These are phyloP conservation scores for Beris chalybata DNA, from an alignment of 2,888 invertebrate genomes.

Conservation along the genomic window DNA sequence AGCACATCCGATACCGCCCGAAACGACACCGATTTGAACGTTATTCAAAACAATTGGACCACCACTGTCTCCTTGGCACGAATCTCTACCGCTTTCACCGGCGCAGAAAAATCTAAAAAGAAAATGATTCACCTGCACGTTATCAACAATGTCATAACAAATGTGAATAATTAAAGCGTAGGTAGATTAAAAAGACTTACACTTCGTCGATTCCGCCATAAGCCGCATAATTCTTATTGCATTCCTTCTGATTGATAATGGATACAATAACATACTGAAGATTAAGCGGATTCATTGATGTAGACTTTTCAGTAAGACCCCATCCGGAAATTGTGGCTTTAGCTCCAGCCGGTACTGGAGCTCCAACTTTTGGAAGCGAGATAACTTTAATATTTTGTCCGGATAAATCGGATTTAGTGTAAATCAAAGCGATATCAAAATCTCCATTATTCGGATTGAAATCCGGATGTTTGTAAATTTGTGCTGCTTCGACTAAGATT, in stretches of 20 bases:
- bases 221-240: constrained; percentile 29
- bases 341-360: constrained; percentile 18
- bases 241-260: constrained; percentile 33
- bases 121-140: no score
- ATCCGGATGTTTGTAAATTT: constrained; percentile 32
- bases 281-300: constrained; percentile 27
- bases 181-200: constrained; percentile 29
- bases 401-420: constrained; percentile 29
- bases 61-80: constrained; percentile 38
- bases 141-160: constrained; percentile 1
- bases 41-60: constrained; percentile 35
- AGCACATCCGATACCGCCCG: constrained; percentile 35
- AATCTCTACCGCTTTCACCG: constrained; percentile 34
- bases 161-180: neutral
- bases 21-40: constrained; percentile 36
- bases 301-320: constrained; percentile 33
- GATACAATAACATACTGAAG: constrained; percentile 33
- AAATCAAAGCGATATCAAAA: constrained; percentile 36
- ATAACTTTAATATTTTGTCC: constrained; percentile 33
- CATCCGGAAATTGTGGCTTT: constrained; percentile 36
- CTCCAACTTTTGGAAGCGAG: constrained; percentile 17
- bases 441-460: constrained; percentile 34
- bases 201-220: constrained; percentile 34
- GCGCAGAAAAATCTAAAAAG: constrained; percentile 35
- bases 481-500: constrained; percentile 27